phyloP scores from a whole-genome alignment of 1,140 invertebrate genomes.

The Melitaea cinxia region DNA sequence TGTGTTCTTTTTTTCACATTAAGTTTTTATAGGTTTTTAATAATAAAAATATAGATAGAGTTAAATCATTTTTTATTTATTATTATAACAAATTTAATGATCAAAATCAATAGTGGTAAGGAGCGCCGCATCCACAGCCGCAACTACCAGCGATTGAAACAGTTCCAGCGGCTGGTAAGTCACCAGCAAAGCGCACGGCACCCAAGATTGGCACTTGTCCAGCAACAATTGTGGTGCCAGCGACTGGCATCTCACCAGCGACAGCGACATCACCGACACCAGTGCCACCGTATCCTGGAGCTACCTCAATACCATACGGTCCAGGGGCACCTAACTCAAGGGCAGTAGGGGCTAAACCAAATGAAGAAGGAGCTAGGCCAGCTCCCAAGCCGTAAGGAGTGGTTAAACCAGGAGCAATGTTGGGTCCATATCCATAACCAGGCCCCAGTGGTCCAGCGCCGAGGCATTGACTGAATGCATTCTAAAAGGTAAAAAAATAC shows the following conservation, averaged over 20 bases:
- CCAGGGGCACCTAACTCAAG: conserved; percentile 2
- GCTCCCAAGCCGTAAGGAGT: conserved; percentile 4
- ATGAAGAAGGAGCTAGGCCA: neutral
- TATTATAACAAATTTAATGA: neutral
- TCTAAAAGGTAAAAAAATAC: conserved; percentile 10
- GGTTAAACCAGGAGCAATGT: neutral
- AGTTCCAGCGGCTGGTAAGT: conserved; percentile 47
- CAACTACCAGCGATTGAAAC: conserved; percentile 52
- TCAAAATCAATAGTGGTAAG: conserved; percentile 29
- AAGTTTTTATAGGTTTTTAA: too few relatives aligned
- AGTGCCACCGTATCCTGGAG: conserved; percentile 46
- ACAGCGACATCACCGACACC: conserved; percentile 50
- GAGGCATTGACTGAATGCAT: conserved; percentile 22
- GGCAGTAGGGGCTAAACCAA: neutral
- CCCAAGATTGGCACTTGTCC: conserved; percentile 53
- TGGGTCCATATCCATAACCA: neutral
- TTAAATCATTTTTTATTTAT: neutral
- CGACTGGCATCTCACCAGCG: conserved; percentile 48
- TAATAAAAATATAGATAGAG: too few relatives aligned
- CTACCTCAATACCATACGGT: conserved; percentile 24
- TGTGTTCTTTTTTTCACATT: too few relatives aligned
- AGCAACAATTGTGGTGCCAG: conserved; percentile 43
- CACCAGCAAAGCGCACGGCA: conserved; percentile 46
- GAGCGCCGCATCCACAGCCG: conserved; percentile 40
- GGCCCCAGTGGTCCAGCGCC: conserved; percentile 19